Evolutionary conservation across 2,888 invertebrate species (phyloP), one percentile per base, ranked within the genome.

Genomic region (Norana najaformis): DNA sequence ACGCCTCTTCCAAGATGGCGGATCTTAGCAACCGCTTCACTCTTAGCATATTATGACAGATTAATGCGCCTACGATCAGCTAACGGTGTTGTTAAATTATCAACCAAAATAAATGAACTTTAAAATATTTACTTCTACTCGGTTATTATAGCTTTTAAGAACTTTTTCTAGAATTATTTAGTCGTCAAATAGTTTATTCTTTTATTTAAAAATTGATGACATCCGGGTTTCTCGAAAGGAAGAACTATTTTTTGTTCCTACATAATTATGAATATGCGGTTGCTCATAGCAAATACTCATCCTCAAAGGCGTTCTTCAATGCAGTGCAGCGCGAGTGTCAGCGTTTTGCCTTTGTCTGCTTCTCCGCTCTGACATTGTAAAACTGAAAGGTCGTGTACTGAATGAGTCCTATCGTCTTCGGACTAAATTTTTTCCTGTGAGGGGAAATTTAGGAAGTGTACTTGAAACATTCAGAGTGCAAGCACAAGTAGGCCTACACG

Each of bases 21-120:
- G 83, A 85, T 85, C 85, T 37, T 85, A 36, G 85, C 20, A 11
- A 37, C 85, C 85, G 37, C 35, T 85, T 85, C 85, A 85, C 85
- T 37, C 36, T 85, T 85, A 85, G 85, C 85, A 85, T 85, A 85
- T 85, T 85, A 85, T 85, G 85, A 85, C 85, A 85, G 85, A 85
- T 85, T 37, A 85, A 35, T 85, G 37, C 85, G 85, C 85, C 36
- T 20, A 69, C 30, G 69, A 69, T 69, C 69, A n/a, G 30, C 30
- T n/a, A n/a, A 69, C 30, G 8, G 11, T n/a, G 6, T 69, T n/a
- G n/a, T 13, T 30, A n/a, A 69, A 69, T 69, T 69, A 16, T 69
- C 69, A 69, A 69, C 69, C n/a, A 69, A n/a, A 69, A 13, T 1
- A 5, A n/a, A 1, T n/a, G n/a, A 69, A 69, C 8, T 69, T 30